phyloP scores from a whole-genome alignment of 2,797 vertebrate species.

The Poecilia velifera region DNA sequence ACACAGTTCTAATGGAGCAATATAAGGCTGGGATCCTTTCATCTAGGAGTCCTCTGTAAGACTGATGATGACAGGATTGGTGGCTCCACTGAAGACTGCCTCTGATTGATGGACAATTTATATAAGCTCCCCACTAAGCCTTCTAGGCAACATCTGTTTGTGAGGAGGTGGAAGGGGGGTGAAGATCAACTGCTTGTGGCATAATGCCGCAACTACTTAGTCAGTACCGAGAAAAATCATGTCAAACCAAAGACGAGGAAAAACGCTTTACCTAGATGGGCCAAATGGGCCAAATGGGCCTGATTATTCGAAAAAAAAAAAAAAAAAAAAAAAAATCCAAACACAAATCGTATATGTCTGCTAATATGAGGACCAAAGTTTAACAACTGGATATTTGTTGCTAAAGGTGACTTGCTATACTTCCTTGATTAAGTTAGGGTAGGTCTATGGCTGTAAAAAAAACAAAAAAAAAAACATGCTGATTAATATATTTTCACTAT shows the following conservation, averaged over 20 bases:
- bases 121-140: constrained; percentile 65
- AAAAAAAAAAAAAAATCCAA: not conserved
- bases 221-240: constrained; percentile 58
- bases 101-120: constrained; percentile 76
- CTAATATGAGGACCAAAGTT: not conserved
- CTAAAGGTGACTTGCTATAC: too few species aligned
- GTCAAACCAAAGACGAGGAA: constrained; percentile 21
- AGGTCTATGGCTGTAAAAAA: too few species aligned
- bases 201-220: constrained; percentile 42
- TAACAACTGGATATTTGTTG: not conserved
- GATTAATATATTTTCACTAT: too few species aligned
- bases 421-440: too few species aligned
- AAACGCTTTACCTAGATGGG: constrained; percentile 6
- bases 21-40: constrained; percentile 60
- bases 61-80: constrained; percentile 48
- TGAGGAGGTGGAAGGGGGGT: constrained; percentile 36
- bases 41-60: constrained; percentile 53
- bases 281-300: not conserved
- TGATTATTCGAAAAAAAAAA: not conserved
- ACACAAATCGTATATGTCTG: not conserved
- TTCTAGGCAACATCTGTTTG: constrained; percentile 70
- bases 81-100: constrained; percentile 46
- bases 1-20: constrained; percentile 72
- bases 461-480: too few species aligned
- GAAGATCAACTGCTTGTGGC: constrained; percentile 37